A percentile compares a stretch with the other conserved stretches of the same genome.
Conservation (phyloP, 2,888 invertebrate species). For the Ormyrus thymus region DNA sequence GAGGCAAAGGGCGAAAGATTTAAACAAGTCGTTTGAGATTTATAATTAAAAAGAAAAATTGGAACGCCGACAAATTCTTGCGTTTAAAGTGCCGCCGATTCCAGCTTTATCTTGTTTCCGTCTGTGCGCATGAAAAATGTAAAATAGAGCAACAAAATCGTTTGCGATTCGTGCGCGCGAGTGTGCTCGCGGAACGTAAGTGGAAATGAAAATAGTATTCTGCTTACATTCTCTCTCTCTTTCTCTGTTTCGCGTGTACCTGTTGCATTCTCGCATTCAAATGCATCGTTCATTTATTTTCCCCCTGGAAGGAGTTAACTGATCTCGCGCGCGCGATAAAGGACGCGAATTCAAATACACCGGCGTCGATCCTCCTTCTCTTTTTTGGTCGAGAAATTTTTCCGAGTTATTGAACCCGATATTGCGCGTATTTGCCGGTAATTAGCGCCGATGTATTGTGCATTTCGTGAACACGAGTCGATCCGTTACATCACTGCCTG, state of each 20-base stretch:
- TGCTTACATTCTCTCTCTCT: conserved; percentile 15
- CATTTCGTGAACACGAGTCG: too few species aligned
- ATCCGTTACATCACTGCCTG: too few species aligned
- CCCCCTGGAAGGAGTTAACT: conserved; percentile 19
- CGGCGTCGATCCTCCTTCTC: too few species aligned
- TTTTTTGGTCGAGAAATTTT: too few species aligned
- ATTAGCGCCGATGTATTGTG: too few species aligned
- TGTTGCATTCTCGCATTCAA: conserved; percentile 55
- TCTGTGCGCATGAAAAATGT: conserved; percentile 4
- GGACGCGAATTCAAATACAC: not conserved
- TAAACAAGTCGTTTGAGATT: too few species aligned
- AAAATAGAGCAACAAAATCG: conserved; percentile 31
- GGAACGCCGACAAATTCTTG: not conserved
- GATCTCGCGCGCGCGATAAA: not conserved
- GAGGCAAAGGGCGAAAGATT: too few species aligned
- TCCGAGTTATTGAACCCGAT: too few species aligned
- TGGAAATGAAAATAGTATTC: conserved; percentile 47
- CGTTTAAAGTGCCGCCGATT: not conserved
- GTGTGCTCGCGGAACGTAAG: conserved; percentile 17
- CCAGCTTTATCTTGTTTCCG: not conserved
- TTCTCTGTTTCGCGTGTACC: conserved; percentile 13
- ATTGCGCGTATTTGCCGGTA: too few species aligned
- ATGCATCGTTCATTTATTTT: conserved; percentile 53
- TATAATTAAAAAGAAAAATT: not conserved
- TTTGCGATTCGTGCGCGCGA: conserved; percentile 32